Evolutionary conservation across 1,140 invertebrate species (phyloP), one percentile per base, ranked within the genome.

Genomic region (Leptinotarsa defecta): DNA sequence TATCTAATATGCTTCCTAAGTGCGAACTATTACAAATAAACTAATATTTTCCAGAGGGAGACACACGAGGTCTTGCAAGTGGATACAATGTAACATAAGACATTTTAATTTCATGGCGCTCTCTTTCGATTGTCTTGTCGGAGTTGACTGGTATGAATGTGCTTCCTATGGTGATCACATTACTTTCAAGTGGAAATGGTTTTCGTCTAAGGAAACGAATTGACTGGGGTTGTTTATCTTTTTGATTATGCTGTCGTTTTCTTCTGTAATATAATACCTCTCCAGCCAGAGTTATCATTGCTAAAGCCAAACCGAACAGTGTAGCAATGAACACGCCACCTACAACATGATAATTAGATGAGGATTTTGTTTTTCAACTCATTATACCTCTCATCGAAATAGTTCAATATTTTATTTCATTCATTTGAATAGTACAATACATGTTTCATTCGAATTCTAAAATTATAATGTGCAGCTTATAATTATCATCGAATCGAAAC

Each of bases 241-340:
- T 4, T 3, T 86, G 82, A 76, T 86, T 85, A 13, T 86, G 86
- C 67, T 85, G 87, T n/a, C 87, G 86, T 81, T 91, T 91, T n/a
- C 88, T 87, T 76, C 91, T 91, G 82, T 95, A 93, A 81, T 94
- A 94, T 48, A 94, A 86, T 0, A 96, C 91, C 84, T 96, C 94
- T 75, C 91, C 91, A 1, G 89, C 91, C 13, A 96, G 86, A 0
- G 94, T 95, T 4, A 95, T 82, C 92, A 96, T 94, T 1, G 94
- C 94, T 48, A 96, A 81, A 0, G 91, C 91, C 4, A 96, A 86
- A 0, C 94, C 95, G 81, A 94, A 94, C 0, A 96, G 86, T 0
- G 94, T 96, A 3, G 94, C 94, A 77, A 96, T 96, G 80, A 96
- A 96, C 3, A 96, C 94, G 6, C 94, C 95, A 77, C 95, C 93